phyloP scores from a whole-genome alignment of 2,113 vertebrate species.

The Nannospalax galili region DNA sequence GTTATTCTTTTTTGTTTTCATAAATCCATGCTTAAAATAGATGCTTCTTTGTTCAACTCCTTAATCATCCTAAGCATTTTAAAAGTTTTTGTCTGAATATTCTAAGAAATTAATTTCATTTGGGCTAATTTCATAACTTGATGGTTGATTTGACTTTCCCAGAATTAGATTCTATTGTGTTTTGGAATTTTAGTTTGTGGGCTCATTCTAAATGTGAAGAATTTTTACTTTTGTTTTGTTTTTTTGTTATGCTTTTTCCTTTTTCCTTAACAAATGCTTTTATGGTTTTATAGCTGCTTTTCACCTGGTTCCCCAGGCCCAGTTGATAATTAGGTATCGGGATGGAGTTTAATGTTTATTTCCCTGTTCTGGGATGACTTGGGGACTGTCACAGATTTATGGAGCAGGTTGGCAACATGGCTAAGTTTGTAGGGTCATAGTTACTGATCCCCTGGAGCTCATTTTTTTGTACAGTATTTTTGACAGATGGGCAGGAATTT shows the following conservation, averaged over 20 bases:
- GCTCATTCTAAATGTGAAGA: conserved; percentile 11
- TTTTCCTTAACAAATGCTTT: background rate
- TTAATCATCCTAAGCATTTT: conserved; percentile 9
- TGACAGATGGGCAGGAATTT: background rate
- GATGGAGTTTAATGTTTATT: background rate
- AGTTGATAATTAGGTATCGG: background rate
- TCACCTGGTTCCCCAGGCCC: background rate
- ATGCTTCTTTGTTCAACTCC: conserved; percentile 4
- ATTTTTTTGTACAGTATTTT: background rate
- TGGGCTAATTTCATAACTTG: conserved; percentile 52
- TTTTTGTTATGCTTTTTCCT: background rate
- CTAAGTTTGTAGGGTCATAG: background rate
- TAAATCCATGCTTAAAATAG: background rate
- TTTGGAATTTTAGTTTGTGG: conserved; percentile 49
- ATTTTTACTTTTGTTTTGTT: conserved; percentile 10
- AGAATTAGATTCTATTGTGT: conserved; percentile 53
- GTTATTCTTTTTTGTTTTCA: background rate
- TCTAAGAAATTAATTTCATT: conserved; percentile 60
- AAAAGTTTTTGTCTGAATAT: conserved; percentile 10
- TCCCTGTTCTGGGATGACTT: background rate
- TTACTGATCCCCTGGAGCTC: background rate
- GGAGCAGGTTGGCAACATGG: background rate
- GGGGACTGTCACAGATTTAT: background rate
- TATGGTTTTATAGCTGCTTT: conserved; percentile 41
- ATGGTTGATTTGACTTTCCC: conserved; percentile 56